Evolutionary conservation across 2,113 vertebrate species (phyloP).

Genomic region (Prionailurus viverrinus): DNA sequence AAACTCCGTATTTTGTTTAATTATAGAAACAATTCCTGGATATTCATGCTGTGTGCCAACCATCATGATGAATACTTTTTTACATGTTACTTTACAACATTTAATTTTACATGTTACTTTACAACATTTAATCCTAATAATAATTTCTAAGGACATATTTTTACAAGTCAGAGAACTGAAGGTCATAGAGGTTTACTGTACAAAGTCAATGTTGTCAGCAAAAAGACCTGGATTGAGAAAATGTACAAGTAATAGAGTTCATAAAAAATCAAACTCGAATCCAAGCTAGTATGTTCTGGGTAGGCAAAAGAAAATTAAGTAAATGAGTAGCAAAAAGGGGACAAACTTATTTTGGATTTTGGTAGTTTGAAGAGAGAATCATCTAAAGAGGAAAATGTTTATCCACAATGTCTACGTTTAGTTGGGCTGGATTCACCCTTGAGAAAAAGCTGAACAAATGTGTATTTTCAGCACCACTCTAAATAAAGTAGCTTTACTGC

Average conservation of each 20-base stretch:
- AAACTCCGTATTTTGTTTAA: background rate
- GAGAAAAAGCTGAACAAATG: slow-evolving; percentile 48
- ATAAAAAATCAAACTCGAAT: background rate
- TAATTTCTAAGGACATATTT: background rate
- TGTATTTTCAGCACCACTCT: slow-evolving; percentile 10
- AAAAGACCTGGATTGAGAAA: background rate
- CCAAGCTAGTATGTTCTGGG: background rate
- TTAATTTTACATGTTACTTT: background rate
- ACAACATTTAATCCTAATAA: background rate
- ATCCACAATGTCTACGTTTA: slow-evolving; percentile 27
- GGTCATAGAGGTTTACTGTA: background rate
- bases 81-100: background rate
- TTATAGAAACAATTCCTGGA: background rate
- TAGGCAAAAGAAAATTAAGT: background rate
- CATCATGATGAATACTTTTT: background rate
- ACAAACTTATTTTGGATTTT: background rate
- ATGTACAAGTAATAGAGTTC: background rate
- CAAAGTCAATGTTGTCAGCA: slow-evolving; percentile 4
- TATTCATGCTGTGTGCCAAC: background rate
- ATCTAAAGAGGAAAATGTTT: slow-evolving; percentile 10
- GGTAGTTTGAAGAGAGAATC: background rate
- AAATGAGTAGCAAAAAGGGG: background rate
- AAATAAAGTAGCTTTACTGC: slow-evolving; percentile 15
- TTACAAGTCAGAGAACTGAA: background rate
- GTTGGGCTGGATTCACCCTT: slow-evolving; percentile 9